phyloP scores from a whole-genome alignment of 2,888 invertebrate genomes.

The Caradrina clavipalpis region DNA sequence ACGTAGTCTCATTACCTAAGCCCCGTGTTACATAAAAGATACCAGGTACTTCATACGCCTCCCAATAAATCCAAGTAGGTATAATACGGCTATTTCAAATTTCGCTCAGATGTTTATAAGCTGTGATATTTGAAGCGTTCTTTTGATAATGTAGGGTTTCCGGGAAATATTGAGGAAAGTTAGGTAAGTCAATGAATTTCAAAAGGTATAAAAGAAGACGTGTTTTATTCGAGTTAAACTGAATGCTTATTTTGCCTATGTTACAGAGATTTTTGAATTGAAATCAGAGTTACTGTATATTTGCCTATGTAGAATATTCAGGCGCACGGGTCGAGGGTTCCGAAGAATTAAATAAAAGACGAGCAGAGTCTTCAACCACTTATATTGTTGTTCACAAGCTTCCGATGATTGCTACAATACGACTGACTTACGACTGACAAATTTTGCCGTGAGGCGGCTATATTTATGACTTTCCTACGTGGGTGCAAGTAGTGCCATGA shows the following conservation, averaged over 20 bases:
- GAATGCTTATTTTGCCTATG: conserved; percentile 26
- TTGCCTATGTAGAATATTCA: conserved; percentile 1
- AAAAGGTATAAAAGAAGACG: conserved; percentile 37
- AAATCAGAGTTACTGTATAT: conserved; percentile 10
- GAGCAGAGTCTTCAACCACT: too few species aligned
- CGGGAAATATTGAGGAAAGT: conserved; percentile 38
- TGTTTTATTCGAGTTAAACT: conserved; percentile 36
- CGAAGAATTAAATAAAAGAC: too few species aligned
- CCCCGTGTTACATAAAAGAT: conserved; percentile 66
- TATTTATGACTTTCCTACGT: too few species aligned
- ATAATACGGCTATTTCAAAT: conserved; percentile 54
- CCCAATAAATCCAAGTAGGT: conserved; percentile 49
- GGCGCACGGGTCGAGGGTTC: too few species aligned
- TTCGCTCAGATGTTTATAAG: conserved; percentile 40
- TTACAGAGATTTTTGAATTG: conserved; percentile 10
- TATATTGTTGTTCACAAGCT: too few species aligned
- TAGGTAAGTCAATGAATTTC: conserved; percentile 39
- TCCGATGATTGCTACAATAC: too few species aligned
- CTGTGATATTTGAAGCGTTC: conserved; percentile 40
- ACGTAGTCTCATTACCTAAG: conserved; percentile 76
- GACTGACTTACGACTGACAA: too few species aligned
- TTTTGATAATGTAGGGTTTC: conserved; percentile 45
- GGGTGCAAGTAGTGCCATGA: too few species aligned
- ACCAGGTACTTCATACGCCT: conserved; percentile 54
- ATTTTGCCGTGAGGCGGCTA: too few species aligned